Evolutionary conservation across 2,797 vertebrate species (phyloP).

Genomic region (Salmo trutta): DNA sequence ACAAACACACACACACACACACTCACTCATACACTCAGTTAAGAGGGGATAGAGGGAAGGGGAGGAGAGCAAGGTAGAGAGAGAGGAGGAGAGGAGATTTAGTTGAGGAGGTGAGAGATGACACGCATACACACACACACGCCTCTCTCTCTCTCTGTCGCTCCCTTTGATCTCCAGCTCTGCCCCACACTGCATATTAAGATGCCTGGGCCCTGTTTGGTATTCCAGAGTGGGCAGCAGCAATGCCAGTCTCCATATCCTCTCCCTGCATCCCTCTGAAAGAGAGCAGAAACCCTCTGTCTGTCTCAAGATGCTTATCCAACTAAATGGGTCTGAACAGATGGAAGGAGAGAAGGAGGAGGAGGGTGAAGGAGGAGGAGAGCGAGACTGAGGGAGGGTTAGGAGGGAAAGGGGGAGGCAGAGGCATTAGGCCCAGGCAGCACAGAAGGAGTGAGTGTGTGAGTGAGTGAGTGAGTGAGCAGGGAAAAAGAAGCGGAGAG

Average conservation of each 20-base stretch:
- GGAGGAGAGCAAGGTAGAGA: background rate
- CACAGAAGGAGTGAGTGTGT: constrained; percentile 21
- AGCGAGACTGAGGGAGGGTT: background rate
- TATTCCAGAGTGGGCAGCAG: constrained; percentile 72
- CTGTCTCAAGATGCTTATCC: constrained; percentile 79
- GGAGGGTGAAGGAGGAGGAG: background rate
- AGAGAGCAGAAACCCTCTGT: constrained; percentile 73
- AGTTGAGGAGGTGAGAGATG: constrained; percentile 5
- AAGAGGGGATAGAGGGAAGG: background rate
- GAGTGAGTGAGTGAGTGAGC: constrained; percentile 4
- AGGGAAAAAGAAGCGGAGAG: constrained; percentile 48
- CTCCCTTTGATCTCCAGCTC: constrained; percentile 75
- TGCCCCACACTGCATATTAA: constrained; percentile 79
- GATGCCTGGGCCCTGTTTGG: constrained; percentile 74
- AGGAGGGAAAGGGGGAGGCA: constrained; percentile 40
- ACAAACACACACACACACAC: background rate
- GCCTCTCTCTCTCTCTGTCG: constrained; percentile 61
- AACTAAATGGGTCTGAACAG: constrained; percentile 75
- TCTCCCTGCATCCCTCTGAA: constrained; percentile 67
- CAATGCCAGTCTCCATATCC: constrained; percentile 78
- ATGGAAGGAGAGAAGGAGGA: constrained; percentile 24
- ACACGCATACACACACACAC: background rate
- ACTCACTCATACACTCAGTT: background rate
- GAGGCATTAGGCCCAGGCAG: constrained; percentile 45
- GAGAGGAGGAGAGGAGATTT: constrained; percentile 1